Percentiles rank a stretch among this genome's conserved stretches.
Conservation (phyloP, 2,888 invertebrate genomes). For the Epinotia demarniana region DNA sequence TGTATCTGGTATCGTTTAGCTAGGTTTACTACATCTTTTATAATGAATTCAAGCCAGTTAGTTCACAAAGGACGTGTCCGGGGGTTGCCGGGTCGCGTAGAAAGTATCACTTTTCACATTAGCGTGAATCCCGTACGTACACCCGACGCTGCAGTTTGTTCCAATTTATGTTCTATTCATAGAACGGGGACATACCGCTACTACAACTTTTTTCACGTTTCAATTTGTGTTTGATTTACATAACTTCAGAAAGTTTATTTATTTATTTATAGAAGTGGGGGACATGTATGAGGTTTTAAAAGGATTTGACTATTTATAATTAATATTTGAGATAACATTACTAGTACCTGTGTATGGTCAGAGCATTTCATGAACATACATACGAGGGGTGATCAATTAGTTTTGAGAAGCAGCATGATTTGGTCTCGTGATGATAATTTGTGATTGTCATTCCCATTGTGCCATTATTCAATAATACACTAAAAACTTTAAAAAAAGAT, state of each 20-base stretch:
- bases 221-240: slow-evolving; percentile 7
- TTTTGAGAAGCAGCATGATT: too few relatives aligned
- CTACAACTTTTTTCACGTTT: slow-evolving; percentile 31
- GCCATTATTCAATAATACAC: too few relatives aligned
- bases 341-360: too few relatives aligned
- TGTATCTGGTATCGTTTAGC: not conserved
- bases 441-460: too few relatives aligned
- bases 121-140: slow-evolving; percentile 18
- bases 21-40: not conserved
- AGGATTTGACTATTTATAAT: too few relatives aligned
- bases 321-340: too few relatives aligned
- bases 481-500: too few relatives aligned
- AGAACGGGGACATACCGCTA: slow-evolving; percentile 24
- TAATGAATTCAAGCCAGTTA: slow-evolving; percentile 3
- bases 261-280: not conserved
- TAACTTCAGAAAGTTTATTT: not conserved
- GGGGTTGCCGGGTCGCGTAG: slow-evolving; percentile 29
- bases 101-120: slow-evolving; percentile 35
- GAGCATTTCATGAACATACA: not conserved
- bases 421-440: too few relatives aligned
- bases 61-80: slow-evolving; percentile 17
- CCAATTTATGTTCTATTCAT: slow-evolving; percentile 43
- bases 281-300: not conserved
- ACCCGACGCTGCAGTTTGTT: slow-evolving; percentile 32
- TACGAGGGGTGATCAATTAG: too few relatives aligned